phyloP scores from a whole-genome alignment of 2,797 vertebrate species.

The Coendou prehensilis region DNA sequence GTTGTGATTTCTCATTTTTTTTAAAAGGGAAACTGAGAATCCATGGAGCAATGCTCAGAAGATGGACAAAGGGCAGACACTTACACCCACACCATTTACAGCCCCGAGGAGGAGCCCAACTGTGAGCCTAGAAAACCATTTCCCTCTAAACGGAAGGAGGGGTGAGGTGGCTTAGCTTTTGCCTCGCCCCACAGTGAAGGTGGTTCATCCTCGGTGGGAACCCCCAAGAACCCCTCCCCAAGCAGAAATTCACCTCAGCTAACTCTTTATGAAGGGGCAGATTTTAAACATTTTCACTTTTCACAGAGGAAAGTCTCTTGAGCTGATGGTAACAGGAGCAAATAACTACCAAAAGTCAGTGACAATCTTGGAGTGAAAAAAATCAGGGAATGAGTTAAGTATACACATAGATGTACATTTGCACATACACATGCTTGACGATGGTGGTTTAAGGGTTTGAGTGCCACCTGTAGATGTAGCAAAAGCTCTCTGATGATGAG shows the following conservation, averaged over 20 bases:
- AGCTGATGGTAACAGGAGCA: not conserved
- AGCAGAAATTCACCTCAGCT: not conserved
- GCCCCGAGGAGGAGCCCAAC: not conserved
- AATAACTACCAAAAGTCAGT: not conserved
- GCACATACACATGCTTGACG: not conserved
- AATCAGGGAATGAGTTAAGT: not conserved
- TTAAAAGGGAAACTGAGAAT: not conserved
- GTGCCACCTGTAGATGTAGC: not conserved
- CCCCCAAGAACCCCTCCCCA: not conserved
- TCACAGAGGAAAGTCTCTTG: not conserved
- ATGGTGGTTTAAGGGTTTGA: not conserved
- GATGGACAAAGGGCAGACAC: not conserved
- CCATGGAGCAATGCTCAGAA: not conserved
- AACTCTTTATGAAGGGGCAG: not conserved
- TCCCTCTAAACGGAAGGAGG: not conserved
- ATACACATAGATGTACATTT: not conserved
- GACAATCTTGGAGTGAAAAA: not conserved
- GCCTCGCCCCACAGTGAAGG: accelerated
- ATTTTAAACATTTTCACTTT: slow-evolving; percentile 26
- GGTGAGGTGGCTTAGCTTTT: accelerated
- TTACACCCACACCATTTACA: not conserved
- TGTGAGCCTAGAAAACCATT: not conserved
- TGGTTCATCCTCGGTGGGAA: not conserved
- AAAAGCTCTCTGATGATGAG: not conserved
- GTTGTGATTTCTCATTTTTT: not conserved